A percentile compares a stretch with the other conserved stretches of the same genome.
phyloP scores from a whole-genome alignment of 1,140 invertebrate genomes.

The Diorhabda sublineata region DNA sequence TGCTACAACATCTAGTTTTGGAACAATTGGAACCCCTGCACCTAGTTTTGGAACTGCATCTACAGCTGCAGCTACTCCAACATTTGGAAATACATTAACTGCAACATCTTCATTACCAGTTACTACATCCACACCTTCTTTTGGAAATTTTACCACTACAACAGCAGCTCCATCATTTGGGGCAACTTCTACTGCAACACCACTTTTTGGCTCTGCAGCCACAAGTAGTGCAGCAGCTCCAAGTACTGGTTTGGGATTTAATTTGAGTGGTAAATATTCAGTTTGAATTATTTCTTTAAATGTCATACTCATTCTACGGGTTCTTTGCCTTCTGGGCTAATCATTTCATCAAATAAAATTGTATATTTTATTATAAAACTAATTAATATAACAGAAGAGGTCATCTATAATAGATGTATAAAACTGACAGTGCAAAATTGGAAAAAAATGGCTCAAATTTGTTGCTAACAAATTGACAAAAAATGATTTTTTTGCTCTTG shows the following conservation, averaged over 20 bases:
- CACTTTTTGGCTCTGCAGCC: conserved; percentile 3
- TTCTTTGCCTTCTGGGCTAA: conserved; percentile 16
- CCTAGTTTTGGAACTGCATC: conserved; percentile 16
- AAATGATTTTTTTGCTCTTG: no score
- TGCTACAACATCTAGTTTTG: background rate
- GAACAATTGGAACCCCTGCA: background rate
- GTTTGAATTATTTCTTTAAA: no score
- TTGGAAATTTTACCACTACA: conserved; percentile 13
- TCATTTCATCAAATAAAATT: conserved; percentile 15
- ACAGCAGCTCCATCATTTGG: conserved; percentile 20
- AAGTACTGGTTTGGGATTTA: conserved; percentile 16
- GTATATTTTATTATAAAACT: no score
- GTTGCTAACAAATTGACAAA: no score
- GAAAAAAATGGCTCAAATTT: no score
- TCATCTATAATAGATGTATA: no score
- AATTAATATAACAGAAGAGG: no score
- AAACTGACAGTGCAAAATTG: no score
- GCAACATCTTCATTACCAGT: no score
- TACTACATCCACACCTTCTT: background rate
- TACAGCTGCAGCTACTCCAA: background rate
- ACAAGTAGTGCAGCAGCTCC: background rate
- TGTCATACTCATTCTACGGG: no score
- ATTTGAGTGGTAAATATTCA: background rate
- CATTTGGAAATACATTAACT: no score
- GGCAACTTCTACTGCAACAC: background rate